Evolutionary conservation across 2,888 invertebrate genomes (phyloP).

Genomic region (Morpho deidamia): DNA sequence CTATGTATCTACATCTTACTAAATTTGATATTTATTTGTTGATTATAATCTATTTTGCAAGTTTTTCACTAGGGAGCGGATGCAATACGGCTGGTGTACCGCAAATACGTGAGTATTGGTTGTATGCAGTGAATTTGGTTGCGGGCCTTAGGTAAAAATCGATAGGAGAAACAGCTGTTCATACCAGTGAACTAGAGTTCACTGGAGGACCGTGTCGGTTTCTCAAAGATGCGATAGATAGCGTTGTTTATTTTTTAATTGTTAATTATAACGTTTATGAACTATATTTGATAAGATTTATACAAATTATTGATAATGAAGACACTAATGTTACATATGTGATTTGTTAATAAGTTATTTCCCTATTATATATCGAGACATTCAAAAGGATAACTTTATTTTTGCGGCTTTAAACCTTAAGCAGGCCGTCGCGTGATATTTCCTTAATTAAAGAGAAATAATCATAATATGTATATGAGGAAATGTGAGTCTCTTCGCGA

Average conservation of each 20-base stretch:
- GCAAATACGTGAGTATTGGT: conserved; percentile 28
- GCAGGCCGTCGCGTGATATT: no score
- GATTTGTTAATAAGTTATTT: no score
- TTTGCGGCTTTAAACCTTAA: no score
- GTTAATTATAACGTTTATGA: no score
- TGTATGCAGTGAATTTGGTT: conserved; percentile 54
- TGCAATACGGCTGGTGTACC: not conserved
- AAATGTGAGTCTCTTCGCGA: no score
- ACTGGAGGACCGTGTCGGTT: conserved; percentile 1
- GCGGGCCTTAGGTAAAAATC: conserved; percentile 51
- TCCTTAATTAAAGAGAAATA: no score
- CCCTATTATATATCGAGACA: no score
- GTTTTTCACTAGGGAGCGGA: not conserved
- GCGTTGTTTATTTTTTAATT: conserved; percentile 22
- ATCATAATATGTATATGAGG: no score
- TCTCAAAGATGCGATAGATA: conserved; percentile 33
- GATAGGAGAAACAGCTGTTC: conserved; percentile 62
- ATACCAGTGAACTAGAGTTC: conserved; percentile 17
- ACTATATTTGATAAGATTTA: no score
- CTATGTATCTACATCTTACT: conserved; percentile 27
- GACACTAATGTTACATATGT: no score
- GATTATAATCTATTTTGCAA: not conserved
- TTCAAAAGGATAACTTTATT: no score
- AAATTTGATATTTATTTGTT: not conserved
- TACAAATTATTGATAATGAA: no score